These are phyloP conservation scores for Athalia rosae DNA, from an alignment of 2,888 invertebrate species.

Conservation along the genomic window DNA sequence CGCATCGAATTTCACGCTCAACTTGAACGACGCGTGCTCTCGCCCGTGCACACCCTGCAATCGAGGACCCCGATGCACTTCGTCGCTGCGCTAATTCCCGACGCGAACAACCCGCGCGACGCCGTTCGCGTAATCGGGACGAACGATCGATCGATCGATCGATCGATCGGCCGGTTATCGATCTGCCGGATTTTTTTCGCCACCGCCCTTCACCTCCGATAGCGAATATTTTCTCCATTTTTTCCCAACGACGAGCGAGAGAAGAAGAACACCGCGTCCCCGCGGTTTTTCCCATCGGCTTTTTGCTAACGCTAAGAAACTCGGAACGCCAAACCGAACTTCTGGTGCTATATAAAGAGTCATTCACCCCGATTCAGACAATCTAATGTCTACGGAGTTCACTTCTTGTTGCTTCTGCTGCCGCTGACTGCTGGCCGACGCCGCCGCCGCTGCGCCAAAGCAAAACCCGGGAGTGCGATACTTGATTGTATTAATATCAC, in stretches of 20 bases:
- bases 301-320: background rate
- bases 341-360: conserved; percentile 68
- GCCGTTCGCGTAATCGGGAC: too few species aligned
- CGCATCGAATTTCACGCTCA: too few species aligned
- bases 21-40: too few species aligned
- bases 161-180: too few species aligned
- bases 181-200: background rate
- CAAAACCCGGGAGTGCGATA: conserved; percentile 72
- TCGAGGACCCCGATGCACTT: conserved; percentile 21
- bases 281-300: background rate
- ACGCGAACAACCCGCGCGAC: too few species aligned
- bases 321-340: conserved; percentile 33
- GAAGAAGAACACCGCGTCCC: background rate
- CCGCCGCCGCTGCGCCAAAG: conserved; percentile 57
- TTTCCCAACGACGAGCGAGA: too few species aligned
- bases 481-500: conserved; percentile 74
- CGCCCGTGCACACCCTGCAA: background rate
- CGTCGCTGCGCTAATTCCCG: background rate
- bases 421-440: too few species aligned
- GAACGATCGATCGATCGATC: background rate
- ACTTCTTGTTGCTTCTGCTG: too few species aligned
- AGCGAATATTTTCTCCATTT: too few species aligned
- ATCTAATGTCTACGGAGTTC: conserved; percentile 72
- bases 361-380: conserved; percentile 74
- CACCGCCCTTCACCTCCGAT: too few species aligned